These are phyloP conservation scores for Chymomyza caudatula DNA, from an alignment of 2,888 invertebrate species.

Conservation along the genomic window DNA sequence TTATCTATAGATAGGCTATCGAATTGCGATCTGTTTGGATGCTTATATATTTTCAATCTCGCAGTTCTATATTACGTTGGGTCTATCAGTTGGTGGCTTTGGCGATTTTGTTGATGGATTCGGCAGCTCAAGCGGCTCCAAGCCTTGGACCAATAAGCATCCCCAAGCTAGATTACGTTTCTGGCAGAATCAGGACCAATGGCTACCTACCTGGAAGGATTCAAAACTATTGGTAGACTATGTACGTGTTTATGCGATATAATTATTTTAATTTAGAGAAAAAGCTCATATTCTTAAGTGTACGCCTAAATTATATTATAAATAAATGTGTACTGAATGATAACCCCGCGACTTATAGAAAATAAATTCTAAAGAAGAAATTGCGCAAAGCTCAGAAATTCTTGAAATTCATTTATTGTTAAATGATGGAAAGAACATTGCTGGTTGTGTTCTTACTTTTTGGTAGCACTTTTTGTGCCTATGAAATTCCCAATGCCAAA, in stretches of 20 bases:
- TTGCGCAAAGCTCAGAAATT: background rate
- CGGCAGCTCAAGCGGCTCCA: constrained; percentile 69
- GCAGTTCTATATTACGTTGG: constrained; percentile 87
- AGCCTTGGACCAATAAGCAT: constrained; percentile 87
- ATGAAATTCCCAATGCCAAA: constrained; percentile 55
- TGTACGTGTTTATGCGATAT: constrained; percentile 74
- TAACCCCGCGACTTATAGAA: background rate
- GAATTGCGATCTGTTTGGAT: too few species aligned
- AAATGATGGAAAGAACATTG: background rate
- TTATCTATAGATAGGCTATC: too few species aligned
- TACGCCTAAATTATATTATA: too few species aligned
- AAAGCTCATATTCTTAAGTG: background rate
- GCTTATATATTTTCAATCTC: constrained; percentile 23
- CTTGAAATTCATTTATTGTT: background rate
- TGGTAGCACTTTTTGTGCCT: constrained; percentile 9
- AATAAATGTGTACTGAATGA: background rate
- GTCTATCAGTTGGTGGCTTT: constrained; percentile 87
- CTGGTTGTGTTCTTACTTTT: background rate
- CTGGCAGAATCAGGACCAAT: constrained; percentile 82
- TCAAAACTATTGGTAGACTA: constrained; percentile 76
- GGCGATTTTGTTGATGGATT: constrained; percentile 83
- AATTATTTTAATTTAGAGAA: background rate
- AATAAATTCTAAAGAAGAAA: background rate
- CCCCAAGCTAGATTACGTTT: constrained; percentile 84
- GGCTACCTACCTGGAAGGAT: constrained; percentile 84